Conservation (phyloP, 2,797 vertebrate species). For the Prionace glauca region DNA sequence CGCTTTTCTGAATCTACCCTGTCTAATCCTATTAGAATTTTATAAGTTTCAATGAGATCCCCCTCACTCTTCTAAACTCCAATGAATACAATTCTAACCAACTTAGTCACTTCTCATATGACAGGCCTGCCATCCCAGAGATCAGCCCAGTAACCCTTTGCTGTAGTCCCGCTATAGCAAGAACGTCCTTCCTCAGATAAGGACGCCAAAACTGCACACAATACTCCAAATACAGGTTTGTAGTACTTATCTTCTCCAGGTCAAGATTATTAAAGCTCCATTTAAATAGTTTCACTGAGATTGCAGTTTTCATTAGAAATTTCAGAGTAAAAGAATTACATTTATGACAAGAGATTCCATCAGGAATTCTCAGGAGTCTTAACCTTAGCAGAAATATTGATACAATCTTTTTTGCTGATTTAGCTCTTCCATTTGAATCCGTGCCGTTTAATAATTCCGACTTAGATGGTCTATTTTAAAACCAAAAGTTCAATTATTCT, state of each 20-base stretch:
- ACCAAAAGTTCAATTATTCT: constrained; percentile 3
- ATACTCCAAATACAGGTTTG: no score
- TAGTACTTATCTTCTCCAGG: background rate
- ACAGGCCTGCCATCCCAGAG: no score
- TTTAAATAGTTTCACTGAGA: background rate
- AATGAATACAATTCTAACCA: no score
- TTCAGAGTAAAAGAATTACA: background rate
- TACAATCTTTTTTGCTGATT: background rate
- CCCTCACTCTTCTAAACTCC: no score
- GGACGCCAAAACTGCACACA: no score
- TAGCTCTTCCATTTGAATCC: background rate
- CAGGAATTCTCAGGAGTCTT: background rate
- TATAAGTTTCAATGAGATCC: no score
- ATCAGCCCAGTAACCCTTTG: no score
- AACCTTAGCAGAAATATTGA: background rate
- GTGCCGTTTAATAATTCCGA: background rate
- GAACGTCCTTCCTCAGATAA: no score
- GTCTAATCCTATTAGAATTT: no score
- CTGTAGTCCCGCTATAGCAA: no score
- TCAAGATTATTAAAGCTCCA: background rate
- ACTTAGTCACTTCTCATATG: no score
- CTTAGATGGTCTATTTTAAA: background rate
- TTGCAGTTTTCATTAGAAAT: background rate
- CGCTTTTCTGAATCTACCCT: no score
- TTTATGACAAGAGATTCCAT: background rate